phyloP scores from a whole-genome alignment of 2,797 vertebrate genomes.

The Botia almorhae region DNA sequence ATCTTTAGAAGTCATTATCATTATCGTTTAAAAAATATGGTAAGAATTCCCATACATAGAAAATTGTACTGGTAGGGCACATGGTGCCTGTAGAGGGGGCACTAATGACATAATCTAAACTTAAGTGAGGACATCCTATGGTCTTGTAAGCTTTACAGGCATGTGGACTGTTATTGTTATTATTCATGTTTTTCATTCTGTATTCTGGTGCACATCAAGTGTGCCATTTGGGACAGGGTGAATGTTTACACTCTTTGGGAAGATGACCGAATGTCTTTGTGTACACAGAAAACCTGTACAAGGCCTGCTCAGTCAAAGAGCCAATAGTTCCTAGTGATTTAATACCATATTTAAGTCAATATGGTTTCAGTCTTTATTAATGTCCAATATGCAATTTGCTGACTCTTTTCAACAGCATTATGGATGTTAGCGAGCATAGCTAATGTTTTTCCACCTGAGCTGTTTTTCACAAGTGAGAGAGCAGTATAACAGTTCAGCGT shows the following conservation, averaged over 20 bases:
- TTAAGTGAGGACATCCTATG: neutral
- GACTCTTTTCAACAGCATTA: constrained; percentile 16
- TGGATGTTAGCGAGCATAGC: constrained; percentile 32
- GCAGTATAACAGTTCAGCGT: constrained; percentile 33
- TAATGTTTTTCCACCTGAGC: constrained; percentile 35
- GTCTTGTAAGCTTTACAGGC: neutral
- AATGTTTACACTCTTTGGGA: neutral
- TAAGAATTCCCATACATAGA: constrained; percentile 61
- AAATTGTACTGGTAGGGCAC: constrained; percentile 7
- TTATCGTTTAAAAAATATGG: constrained; percentile 75
- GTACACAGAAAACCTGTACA: neutral
- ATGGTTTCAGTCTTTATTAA: neutral
- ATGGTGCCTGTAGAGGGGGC: no score
- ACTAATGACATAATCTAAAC: no score
- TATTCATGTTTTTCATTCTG: no score
- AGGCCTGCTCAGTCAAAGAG: neutral
- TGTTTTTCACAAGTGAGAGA: constrained; percentile 35
- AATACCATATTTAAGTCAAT: no score
- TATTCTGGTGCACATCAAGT: neutral
- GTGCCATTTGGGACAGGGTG: neutral
- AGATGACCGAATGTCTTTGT: no score
- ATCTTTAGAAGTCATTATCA: constrained; percentile 70
- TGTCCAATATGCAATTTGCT: constrained; percentile 1
- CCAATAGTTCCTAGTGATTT: no score
- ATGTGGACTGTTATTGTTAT: neutral